Evolutionary conservation across 2,797 vertebrate species (phyloP), one percentile per base, ranked within the genome.

Genomic region (Naso thynnoides): DNA sequence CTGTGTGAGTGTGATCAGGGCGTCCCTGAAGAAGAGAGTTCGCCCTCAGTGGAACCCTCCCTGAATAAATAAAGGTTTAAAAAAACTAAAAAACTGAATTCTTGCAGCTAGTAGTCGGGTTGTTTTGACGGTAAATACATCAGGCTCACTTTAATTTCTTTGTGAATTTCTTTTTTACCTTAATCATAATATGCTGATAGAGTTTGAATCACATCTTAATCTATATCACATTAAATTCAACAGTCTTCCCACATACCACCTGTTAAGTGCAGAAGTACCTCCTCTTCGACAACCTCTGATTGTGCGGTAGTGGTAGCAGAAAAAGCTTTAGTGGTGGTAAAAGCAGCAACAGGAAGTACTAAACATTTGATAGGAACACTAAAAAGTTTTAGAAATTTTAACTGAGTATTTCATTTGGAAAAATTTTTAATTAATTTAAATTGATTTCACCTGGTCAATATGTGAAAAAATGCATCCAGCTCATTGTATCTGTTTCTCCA

Each of bases 401-500:
- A n/a, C n/a, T n/a, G n/a, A n/a, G n/a, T n/a, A n/a, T n/a, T n/a
- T n/a, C n/a, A n/a, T n/a, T n/a, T n/a, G n/a, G n/a, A n/a, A n/a
- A n/a, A n/a, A n/a, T n/a, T n/a, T n/a, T n/a, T n/a, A n/a, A n/a
- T n/a, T n/a, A n/a, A n/a, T n/a, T n/a, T n/a, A n/a, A n/a, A n/a
- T n/a, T n/a, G n/a, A n/a, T n/a, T n/a, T n/a, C n/a, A n/a, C 31
- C 21, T 50, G n/a, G 2, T 70, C 0, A 29, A 27, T 4, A 23
- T 38, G 16, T 68, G 15, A 68, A 62, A 70, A 7, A 26, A 16
- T 26, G 3, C 14, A 23, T 59, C 27, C 31, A 1, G 8, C 18
- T 52, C 42, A 41, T 18, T 27, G 38, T 55, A 26, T 50, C 45
- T 55, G n/a, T 44, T 18, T 79, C 15, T 39, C 56, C 60, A 42